phyloP scores from a whole-genome alignment of 2,888 invertebrate species.

The Thymelicus acteon region DNA sequence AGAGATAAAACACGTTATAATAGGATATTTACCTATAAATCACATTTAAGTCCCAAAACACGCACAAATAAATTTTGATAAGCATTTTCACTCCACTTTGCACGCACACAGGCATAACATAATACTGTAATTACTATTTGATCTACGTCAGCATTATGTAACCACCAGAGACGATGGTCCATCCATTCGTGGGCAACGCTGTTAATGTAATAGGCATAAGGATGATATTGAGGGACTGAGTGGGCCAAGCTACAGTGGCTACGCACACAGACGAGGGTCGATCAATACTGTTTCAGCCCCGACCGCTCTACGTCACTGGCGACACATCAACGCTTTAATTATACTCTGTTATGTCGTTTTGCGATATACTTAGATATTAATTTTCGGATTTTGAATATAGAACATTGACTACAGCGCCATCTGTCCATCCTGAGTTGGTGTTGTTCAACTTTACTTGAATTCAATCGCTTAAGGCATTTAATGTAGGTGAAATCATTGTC shows the following conservation, averaged over 20 bases:
- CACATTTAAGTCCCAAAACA: too few species aligned
- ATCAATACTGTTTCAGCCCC: slow-evolving; percentile 17
- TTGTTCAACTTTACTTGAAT: too few species aligned
- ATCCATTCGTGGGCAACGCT: not conserved
- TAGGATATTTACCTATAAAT: too few species aligned
- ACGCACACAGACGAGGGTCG: not conserved
- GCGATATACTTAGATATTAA: too few species aligned
- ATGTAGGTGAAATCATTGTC: too few species aligned
- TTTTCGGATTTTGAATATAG: too few species aligned
- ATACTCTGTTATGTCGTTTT: not conserved
- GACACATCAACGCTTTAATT: slow-evolving; percentile 2
- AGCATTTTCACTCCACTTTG: not conserved
- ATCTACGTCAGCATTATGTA: slow-evolving; percentile 3
- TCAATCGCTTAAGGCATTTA: too few species aligned
- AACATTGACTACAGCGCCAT: too few species aligned
- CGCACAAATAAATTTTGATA: too few species aligned
- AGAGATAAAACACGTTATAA: too few species aligned
- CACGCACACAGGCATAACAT: not conserved
- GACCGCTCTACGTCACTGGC: not conserved
- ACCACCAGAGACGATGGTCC: not conserved
- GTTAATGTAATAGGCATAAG: not conserved
- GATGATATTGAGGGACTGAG: not conserved
- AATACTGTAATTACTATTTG: not conserved
- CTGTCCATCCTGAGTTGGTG: too few species aligned
- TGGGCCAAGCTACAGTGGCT: not conserved